Conservation (phyloP, 2,888 invertebrate genomes). For the Erebia epiphron region DNA sequence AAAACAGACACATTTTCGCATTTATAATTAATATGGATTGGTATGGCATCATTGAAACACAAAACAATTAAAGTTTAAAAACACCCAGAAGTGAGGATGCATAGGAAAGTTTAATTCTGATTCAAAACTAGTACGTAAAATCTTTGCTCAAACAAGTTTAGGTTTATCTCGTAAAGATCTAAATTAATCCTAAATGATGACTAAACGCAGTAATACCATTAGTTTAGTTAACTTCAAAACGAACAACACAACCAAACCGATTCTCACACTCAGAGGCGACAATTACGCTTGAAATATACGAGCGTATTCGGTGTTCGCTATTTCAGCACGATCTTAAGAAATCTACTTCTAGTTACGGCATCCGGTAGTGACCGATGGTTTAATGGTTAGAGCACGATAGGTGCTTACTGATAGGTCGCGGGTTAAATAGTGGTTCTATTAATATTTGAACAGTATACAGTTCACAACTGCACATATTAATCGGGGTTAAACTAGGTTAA, state of each 20-base stretch:
- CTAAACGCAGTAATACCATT: conserved; percentile 18
- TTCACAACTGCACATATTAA: neutral
- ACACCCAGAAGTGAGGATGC: neutral
- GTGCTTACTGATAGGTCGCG: neutral
- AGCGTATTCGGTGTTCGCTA: conserved; percentile 7
- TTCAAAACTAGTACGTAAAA: neutral
- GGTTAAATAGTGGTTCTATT: neutral
- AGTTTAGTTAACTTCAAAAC: conserved; percentile 8
- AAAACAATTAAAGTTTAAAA: neutral
- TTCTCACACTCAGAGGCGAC: conserved; percentile 18
- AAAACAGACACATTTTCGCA: no score
- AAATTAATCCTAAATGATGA: conserved; percentile 10
- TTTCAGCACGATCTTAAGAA: conserved; percentile 14
- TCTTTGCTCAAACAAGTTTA: neutral
- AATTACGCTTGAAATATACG: conserved; percentile 15
- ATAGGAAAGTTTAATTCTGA: neutral
- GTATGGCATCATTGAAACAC: no score
- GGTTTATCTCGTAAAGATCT: neutral
- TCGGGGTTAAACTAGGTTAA: no score
- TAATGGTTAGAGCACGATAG: conserved; percentile 10
- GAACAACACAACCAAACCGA: conserved; percentile 16
- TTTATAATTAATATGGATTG: no score
- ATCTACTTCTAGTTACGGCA: conserved; percentile 11
- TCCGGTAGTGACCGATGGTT: conserved; percentile 8
- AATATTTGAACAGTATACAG: neutral